These are phyloP conservation scores for Lemur catta DNA, from an alignment of 2,797 vertebrate species.

Conservation along the genomic window DNA sequence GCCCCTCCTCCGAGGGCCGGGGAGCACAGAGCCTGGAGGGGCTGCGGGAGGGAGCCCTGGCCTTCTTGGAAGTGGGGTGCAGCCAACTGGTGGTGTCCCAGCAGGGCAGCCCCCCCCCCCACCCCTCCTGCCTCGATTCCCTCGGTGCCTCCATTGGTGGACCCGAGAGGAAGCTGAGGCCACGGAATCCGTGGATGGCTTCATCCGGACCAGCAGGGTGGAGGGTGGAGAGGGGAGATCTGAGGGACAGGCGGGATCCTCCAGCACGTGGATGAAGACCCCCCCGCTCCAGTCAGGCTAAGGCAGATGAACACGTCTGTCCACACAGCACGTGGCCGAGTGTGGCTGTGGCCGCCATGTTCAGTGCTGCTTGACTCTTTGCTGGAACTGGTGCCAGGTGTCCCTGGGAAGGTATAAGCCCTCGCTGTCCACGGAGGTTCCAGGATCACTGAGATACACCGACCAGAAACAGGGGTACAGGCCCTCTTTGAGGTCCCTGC, in stretches of 20 bases:
- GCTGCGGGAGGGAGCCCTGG: background rate
- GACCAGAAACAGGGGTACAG: background rate
- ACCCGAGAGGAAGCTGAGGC: background rate
- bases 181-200: too few species aligned
- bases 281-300: background rate
- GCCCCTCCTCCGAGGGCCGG: too few species aligned
- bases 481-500: background rate
- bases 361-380: background rate
- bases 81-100: background rate
- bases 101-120: background rate
- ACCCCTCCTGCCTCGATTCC: too few species aligned
- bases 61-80: background rate
- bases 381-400: background rate
- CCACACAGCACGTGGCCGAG: background rate
- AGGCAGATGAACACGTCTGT: background rate
- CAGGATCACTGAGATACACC: background rate
- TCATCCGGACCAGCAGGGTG: accelerated
- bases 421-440: background rate
- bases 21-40: background rate
- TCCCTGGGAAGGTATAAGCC: background rate
- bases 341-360: background rate
- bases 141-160: background rate
- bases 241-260: background rate
- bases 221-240: too few species aligned
- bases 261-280: background rate